Conservation (phyloP, 2,797 vertebrate genomes). For the Anguilla obscura region DNA sequence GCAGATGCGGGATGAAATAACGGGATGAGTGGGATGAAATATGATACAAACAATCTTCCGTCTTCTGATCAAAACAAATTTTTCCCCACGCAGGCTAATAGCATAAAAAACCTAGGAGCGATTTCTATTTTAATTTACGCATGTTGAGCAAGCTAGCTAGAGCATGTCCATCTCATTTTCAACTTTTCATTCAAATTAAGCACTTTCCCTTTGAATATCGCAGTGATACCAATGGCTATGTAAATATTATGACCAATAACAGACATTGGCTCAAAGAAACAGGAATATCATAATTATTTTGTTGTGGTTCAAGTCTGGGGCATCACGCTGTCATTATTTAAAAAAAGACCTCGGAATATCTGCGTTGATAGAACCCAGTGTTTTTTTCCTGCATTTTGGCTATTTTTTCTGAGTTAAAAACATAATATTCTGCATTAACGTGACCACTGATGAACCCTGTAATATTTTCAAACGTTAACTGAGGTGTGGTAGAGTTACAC, state of each 20-base stretch:
- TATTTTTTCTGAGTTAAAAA: neutral
- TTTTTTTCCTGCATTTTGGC: neutral
- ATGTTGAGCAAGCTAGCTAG: neutral
- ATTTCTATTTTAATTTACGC: too few relatives aligned
- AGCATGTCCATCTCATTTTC: neutral
- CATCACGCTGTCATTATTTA: neutral
- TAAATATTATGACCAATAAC: neutral
- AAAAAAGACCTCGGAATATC: neutral
- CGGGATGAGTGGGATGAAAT: too few relatives aligned
- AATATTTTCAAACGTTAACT: neutral
- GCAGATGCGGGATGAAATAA: too few relatives aligned
- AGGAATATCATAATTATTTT: neutral
- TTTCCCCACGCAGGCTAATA: too few relatives aligned
- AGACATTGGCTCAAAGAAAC: neutral
- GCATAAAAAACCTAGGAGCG: too few relatives aligned
- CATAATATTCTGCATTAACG: neutral
- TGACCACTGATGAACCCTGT: neutral
- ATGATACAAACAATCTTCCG: too few relatives aligned
- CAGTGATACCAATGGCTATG: neutral
- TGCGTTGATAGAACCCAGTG: neutral
- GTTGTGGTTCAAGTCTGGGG: neutral
- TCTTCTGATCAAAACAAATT: too few relatives aligned
- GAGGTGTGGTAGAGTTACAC: neutral
- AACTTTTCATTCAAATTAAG: neutral
- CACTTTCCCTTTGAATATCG: neutral